A percentile compares a stretch with the other conserved stretches of the same genome.
phyloP scores from a whole-genome alignment of 2,888 invertebrate genomes.

The Apamea crenata region DNA sequence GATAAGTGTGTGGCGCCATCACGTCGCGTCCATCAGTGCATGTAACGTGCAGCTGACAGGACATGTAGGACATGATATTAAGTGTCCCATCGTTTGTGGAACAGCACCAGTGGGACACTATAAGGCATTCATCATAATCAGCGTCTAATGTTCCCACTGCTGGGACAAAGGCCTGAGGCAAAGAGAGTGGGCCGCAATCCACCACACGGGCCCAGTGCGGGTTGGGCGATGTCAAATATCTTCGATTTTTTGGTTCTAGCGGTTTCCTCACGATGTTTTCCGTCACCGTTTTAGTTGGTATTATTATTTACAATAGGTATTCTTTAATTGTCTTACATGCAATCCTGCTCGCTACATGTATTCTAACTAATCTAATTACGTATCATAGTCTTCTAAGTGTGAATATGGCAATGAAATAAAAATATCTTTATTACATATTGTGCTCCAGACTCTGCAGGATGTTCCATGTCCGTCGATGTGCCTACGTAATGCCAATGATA shows the following conservation, averaged over 20 bases:
- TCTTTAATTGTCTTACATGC: not conserved
- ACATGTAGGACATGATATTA: not conserved
- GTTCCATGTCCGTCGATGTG: constrained; percentile 44
- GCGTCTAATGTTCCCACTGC: no score
- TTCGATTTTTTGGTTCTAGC: no score
- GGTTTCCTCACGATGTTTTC: no score
- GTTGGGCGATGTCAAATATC: no score
- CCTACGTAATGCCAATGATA: constrained; percentile 38
- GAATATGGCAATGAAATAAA: constrained; percentile 29
- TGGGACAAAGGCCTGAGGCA: no score
- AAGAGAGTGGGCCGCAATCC: no score
- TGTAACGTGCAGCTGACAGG: not conserved
- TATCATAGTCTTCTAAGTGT: not conserved
- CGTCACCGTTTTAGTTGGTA: not conserved
- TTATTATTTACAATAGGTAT: not conserved
- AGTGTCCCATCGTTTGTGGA: not conserved
- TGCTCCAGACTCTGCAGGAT: constrained; percentile 30
- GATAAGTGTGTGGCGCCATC: not conserved
- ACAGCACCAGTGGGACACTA: not conserved
- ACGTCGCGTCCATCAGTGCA: not conserved
- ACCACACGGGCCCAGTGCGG: no score
- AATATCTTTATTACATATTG: constrained; percentile 25
- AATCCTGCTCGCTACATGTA: not conserved
- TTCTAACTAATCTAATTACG: not conserved
- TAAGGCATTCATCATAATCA: not conserved